Evolutionary conservation across 2,113 vertebrate genomes (phyloP).

Genomic region (Pseudopipra pipra): DNA sequence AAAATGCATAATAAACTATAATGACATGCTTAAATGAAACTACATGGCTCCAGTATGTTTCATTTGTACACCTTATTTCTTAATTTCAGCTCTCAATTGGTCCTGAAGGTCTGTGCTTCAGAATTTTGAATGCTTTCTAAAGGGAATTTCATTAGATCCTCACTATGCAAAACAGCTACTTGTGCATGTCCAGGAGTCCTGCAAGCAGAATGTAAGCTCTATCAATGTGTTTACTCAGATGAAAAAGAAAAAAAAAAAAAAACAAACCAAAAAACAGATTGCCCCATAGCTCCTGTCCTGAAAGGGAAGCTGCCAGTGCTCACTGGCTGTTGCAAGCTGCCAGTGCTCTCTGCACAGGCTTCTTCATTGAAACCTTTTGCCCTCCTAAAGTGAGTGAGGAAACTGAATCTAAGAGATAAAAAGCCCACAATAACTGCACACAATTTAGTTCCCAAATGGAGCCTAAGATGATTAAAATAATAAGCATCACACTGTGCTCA

Average conservation of each 20-base stretch:
- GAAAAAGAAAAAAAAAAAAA: background rate
- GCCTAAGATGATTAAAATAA: slow-evolving; percentile 5
- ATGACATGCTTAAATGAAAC: background rate
- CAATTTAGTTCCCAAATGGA: background rate
- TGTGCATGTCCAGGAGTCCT: background rate
- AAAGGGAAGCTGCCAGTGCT: background rate
- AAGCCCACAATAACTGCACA: background rate
- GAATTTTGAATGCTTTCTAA: background rate
- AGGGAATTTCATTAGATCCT: background rate
- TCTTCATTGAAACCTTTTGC: background rate
- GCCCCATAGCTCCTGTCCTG: background rate
- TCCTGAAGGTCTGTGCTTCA: background rate
- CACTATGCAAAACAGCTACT: background rate
- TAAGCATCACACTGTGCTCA: background rate
- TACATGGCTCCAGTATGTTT: background rate
- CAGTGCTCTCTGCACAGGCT: background rate
- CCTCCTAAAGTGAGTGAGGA: background rate
- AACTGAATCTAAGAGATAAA: background rate
- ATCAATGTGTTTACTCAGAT: background rate
- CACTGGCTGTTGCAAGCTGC: background rate
- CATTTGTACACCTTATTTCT: background rate
- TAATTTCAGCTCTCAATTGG: background rate
- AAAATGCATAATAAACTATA: background rate
- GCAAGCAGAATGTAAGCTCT: background rate
- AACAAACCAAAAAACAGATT: background rate